These are phyloP conservation scores for Cardinalis cardinalis DNA, from an alignment of 2,113 vertebrate genomes.

Conservation along the genomic window DNA sequence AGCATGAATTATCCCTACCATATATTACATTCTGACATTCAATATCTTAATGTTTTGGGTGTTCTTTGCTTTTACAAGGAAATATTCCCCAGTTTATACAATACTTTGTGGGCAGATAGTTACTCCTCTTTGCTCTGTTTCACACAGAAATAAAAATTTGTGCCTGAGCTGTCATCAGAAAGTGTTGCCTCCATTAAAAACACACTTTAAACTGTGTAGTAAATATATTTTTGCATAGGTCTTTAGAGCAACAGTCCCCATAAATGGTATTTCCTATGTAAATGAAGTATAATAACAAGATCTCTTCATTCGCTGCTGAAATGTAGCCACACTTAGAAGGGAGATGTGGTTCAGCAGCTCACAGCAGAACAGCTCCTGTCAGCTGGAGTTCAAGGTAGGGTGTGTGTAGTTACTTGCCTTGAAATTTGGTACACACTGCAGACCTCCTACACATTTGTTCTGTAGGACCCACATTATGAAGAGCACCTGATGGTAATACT, in stretches of 20 bases:
- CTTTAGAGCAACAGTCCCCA: not conserved
- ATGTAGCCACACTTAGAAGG: not conserved
- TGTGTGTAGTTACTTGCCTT: not conserved
- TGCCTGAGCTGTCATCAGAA: not conserved
- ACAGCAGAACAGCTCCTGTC: not conserved
- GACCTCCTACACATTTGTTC: not conserved
- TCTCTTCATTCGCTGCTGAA: not conserved
- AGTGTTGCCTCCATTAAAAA: not conserved
- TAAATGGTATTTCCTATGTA: not conserved
- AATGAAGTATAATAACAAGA: not conserved
- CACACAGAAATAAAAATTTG: not conserved
- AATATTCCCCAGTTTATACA: not conserved
- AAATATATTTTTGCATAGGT: not conserved
- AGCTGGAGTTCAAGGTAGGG: not conserved
- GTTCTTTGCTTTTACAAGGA: not conserved
- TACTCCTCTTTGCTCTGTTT: not conserved
- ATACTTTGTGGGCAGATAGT: not conserved
- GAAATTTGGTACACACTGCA: not conserved
- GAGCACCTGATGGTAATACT: not conserved
- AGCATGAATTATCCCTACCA: too few species aligned
- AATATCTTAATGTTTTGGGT: fast-evolving
- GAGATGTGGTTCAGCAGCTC: not conserved
- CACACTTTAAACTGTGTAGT: not conserved
- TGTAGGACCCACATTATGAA: not conserved
- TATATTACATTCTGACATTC: not conserved